Conservation (phyloP, 2,113 vertebrate species). For the Albula glossodonta region DNA sequence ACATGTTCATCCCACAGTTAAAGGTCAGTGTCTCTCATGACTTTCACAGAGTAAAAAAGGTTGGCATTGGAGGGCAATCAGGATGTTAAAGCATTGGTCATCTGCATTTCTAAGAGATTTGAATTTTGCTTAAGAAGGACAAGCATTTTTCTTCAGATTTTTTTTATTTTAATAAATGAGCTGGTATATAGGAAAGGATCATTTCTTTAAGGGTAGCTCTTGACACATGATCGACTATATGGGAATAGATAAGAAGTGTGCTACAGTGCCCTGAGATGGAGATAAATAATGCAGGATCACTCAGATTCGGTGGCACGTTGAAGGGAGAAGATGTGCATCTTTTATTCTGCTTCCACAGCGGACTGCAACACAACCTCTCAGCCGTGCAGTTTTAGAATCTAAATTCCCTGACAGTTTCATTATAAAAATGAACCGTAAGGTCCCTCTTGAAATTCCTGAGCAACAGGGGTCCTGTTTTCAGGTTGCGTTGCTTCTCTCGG, state of each 20-base stretch:
- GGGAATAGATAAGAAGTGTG: conserved; percentile 6
- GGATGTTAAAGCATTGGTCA: not conserved
- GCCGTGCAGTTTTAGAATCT: conserved; percentile 1
- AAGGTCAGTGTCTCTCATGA: not conserved
- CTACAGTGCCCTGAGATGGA: conserved; percentile 19
- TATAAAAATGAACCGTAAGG: conserved; percentile 5
- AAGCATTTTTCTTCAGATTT: conserved; percentile 8
- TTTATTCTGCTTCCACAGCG: conserved; percentile 28
- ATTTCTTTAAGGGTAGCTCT: conserved; percentile 10
- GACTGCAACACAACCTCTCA: conserved; percentile 21
- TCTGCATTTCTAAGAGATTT: not conserved
- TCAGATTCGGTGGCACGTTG: conserved; percentile 21
- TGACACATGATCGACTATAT: conserved; percentile 15
- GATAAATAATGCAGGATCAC: conserved; percentile 41
- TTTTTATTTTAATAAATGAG: conserved; percentile 24
- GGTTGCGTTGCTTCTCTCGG: not conserved
- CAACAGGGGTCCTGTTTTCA: not conserved
- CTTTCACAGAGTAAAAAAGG: not conserved
- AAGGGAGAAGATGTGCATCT: conserved; percentile 33
- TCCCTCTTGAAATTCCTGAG: conserved; percentile 17
- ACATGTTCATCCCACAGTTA: not conserved
- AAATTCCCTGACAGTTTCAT: conserved; percentile 17
- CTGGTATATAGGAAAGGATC: not conserved
- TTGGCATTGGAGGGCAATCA: not conserved
- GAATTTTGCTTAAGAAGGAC: conserved; percentile 19